Conservation (phyloP, 2,888 invertebrate species). For the Dermolepida albohirtum region DNA sequence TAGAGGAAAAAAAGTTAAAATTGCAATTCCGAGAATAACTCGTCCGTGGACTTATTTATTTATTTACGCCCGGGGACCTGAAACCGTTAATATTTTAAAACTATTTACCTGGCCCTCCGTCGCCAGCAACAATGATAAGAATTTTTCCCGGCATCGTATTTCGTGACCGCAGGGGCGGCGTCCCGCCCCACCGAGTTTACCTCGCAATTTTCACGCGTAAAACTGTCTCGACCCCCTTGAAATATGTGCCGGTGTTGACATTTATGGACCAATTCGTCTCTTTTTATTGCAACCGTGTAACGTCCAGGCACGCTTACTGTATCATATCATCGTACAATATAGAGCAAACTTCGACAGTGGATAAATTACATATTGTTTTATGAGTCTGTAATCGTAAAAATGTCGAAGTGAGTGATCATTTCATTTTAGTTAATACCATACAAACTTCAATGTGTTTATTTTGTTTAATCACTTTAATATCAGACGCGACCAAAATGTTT, state of each 20-base stretch:
- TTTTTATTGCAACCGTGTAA: constrained; percentile 6
- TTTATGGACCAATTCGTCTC: constrained; percentile 37
- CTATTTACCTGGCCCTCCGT: not conserved
- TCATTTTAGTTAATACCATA: too few relatives aligned
- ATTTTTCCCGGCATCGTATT: constrained; percentile 8
- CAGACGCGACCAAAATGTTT: too few relatives aligned
- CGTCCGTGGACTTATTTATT: too few relatives aligned
- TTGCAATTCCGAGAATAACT: too few relatives aligned
- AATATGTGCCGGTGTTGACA: constrained; percentile 35
- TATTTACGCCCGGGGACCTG: not conserved
- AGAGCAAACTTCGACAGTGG: not conserved
- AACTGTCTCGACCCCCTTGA: constrained; percentile 28
- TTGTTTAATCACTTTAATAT: too few relatives aligned
- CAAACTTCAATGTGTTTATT: too few relatives aligned
- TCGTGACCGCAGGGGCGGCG: constrained; percentile 6
- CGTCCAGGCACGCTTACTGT: constrained; percentile 8
- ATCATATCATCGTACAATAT: constrained; percentile 14
- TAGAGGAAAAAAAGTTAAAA: too few relatives aligned
- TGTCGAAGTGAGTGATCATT: too few relatives aligned
- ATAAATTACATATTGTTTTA: constrained; percentile 11
- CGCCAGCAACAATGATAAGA: constrained; percentile 9
- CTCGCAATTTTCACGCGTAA: constrained; percentile 32
- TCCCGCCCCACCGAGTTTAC: not conserved
- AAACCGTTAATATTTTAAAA: constrained; percentile 21
- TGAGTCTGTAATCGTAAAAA: not conserved